Evolutionary conservation across 1,140 invertebrate genomes (phyloP), one percentile per base, ranked within the genome.

Genomic region (Eupeodes corollae): DNA sequence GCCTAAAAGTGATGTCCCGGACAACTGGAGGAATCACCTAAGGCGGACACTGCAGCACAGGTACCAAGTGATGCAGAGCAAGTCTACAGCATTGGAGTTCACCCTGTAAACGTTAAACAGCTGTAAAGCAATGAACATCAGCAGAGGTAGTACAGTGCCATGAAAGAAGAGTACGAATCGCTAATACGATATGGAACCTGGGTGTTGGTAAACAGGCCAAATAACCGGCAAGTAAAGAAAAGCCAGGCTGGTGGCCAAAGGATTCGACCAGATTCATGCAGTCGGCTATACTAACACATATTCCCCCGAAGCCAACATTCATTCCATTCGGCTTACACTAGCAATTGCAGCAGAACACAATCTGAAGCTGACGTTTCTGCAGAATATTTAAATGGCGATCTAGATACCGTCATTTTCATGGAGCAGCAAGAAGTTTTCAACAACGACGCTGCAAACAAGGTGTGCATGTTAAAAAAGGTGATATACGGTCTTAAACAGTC

Each of bases 401-500:
- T 72, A 55, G 53, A 61, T 21, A 60, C 62, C 49, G 58, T 70
- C 5, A 61, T 73, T 2, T 72, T 54, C 44, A 63, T 69, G 60
- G 42, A 57, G 16, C 57, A 61, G 47, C 69, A 70, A 35, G 53
- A 65, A 33, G 54, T 55, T 8, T 42, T 18, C 19, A 13, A 42
- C 21, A 32, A 15, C 21, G 13, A 13, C 10, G 42, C 16, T 13
- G 34, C 43, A 46, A 16, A 49, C 16, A 39, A 55, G 55, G 56
- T 63, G 10, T 65, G 57, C 41, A 47, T 21, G 15, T 44, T 67
- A 3, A 55, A 65, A 8, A 67, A 64, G 32, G 39, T 61, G 9
- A 41, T 69, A 18, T 69, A 71, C 56, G 67, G 68, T 5, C 44
- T 71, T 10, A 68, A 70, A 46, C 66, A 69, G 39, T 57, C 66